Evolutionary conservation across 1,140 invertebrate species (phyloP), one percentile per base, ranked within the genome.

Genomic region (Adelges cooleyi): DNA sequence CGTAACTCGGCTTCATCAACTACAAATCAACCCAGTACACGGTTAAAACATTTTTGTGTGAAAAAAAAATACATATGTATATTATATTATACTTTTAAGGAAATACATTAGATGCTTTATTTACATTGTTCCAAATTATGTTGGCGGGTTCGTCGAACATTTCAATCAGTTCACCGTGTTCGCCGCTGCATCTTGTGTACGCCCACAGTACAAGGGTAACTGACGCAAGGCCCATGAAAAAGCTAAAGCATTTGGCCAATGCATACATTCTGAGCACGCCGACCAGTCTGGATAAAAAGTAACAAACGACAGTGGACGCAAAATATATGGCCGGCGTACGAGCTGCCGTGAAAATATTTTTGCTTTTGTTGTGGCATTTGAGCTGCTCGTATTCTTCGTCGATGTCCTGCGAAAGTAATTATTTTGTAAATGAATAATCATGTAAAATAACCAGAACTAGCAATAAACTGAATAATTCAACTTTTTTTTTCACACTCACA

Each of bases 311-410:
- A 67, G 91, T 87, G 67, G 94, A 78, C n/a, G 84, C 85, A 73
- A 95, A 92, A 73, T 94, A 86, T n/a, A 95, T 92, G 8, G 92
- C 92, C 5, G 93, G 92, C 18, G 94, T 97, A 69, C 92, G 81
- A 8, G 90, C 91, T 62, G 92, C 90, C 77, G 94, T 95, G 75
- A 97, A 97, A 67, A 97, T 92, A 76, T 97, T 98, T 81, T 98
- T 98, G 72, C 89, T 89, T 75, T 97, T 93, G 77, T 98, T 98
- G 78, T 95, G 90, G 38, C 86, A 83, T 71, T 83, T 84, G 74
- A 92, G 97, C 73, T 90, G 90, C 18, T 77, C 73, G 74, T 85
- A 96, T 53, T 86, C 77, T 42, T 93, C 89, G 66, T 92, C 87
- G 49, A 95, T 80, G 76, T 95, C 90, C 81, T 88, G 71, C n/a